Conservation (phyloP, 2,888 invertebrate species). For the Caenorhabditis macrosperma region DNA sequence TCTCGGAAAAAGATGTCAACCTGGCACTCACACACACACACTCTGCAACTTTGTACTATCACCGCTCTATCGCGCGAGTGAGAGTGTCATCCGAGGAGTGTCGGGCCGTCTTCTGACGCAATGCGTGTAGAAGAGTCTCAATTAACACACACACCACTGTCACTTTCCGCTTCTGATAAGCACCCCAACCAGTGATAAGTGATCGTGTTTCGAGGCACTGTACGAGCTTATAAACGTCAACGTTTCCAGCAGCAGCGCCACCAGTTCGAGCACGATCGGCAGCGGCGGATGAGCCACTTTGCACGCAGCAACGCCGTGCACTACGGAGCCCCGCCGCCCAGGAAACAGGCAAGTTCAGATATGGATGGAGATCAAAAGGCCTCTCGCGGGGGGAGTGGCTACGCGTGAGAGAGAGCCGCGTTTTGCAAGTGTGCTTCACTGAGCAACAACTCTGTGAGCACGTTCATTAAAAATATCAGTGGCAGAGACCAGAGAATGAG, state of each 20-base stretch:
- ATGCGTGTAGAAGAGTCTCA: background rate
- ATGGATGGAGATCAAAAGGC: background rate
- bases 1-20: too few relatives aligned
- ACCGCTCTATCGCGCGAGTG: background rate
- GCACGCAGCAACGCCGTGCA: constrained; percentile 70
- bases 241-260: constrained; percentile 46
- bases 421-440: too few relatives aligned
- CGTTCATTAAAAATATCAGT: too few relatives aligned
- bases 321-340: constrained; percentile 59
- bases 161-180: background rate
- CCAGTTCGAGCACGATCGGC: constrained; percentile 58
- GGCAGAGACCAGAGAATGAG: too few relatives aligned
- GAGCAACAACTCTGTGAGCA: too few relatives aligned
- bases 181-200: too few relatives aligned
- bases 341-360: constrained; percentile 63
- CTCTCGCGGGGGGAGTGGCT: too few relatives aligned
- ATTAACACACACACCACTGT: background rate
- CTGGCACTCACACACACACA: too few relatives aligned
- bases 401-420: too few relatives aligned
- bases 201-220: background rate
- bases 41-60: constrained; percentile 1
- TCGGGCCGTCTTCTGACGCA: background rate
- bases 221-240: too few relatives aligned
- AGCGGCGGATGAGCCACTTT: constrained; percentile 69
- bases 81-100: background rate